These are phyloP conservation scores for Malacosoma neustria DNA, from an alignment of 2,888 invertebrate genomes.

Conservation along the genomic window DNA sequence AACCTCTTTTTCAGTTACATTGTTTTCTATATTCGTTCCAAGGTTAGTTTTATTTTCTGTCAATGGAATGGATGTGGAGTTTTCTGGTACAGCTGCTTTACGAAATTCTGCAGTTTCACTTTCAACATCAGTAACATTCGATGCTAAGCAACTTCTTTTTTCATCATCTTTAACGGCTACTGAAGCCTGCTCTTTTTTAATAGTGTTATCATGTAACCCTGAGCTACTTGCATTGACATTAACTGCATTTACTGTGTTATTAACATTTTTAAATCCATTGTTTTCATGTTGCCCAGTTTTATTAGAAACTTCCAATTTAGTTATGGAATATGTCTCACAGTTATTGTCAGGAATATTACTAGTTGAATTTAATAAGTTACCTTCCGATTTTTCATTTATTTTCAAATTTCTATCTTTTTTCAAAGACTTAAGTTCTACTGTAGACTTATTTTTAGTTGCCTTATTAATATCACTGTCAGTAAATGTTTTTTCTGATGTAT, in stretches of 20 bases:
- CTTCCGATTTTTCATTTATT: background rate
- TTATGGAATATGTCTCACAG: too few species aligned
- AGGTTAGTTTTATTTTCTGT: slow-evolving; percentile 17
- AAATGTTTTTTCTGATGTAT: background rate
- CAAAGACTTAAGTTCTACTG: background rate
- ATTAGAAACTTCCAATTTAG: too few species aligned
- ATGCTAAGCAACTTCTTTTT: too few species aligned
- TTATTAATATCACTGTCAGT: background rate
- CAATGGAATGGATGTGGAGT: slow-evolving; percentile 48
- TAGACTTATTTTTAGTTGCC: background rate
- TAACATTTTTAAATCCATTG: too few species aligned
- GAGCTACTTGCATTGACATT: slow-evolving; percentile 5
- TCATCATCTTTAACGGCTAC: too few species aligned
- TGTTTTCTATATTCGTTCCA: slow-evolving; percentile 16
- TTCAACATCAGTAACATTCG: too few species aligned
- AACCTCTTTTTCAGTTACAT: slow-evolving; percentile 26
- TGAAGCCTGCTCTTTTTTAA: too few species aligned
- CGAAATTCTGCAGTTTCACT: too few species aligned
- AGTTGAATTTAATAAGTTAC: slow-evolving; percentile 2
- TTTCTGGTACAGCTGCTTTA: slow-evolving; percentile 15
- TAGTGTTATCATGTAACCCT: too few species aligned
- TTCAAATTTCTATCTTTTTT: background rate
- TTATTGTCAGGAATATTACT: slow-evolving; percentile 5
- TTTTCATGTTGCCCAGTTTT: too few species aligned
- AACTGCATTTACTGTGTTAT: too few species aligned